Evolutionary conservation across 1,140 invertebrate species (phyloP).

Genomic region (Gyrodactylus bullatarudis): DNA sequence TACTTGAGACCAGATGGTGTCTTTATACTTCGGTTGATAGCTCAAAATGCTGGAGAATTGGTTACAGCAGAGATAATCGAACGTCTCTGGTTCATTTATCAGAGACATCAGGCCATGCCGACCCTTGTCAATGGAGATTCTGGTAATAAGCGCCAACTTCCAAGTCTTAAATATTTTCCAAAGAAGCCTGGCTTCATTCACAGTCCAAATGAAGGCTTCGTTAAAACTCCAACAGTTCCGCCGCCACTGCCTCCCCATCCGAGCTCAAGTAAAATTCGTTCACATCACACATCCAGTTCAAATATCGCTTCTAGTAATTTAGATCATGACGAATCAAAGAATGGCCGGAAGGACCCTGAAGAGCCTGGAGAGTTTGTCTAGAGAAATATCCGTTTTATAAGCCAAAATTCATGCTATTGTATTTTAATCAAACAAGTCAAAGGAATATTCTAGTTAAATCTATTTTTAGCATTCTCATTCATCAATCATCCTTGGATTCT

Average conservation of each 20-base stretch:
- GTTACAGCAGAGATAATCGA: conserved; percentile 8
- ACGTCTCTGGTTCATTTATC: not conserved
- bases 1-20: conserved; percentile 10
- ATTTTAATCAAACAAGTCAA: too few relatives aligned
- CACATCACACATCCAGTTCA: not conserved
- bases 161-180: not conserved
- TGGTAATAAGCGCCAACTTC: not conserved
- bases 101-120: not conserved
- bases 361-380: not conserved
- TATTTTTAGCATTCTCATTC: too few relatives aligned
- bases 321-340: not conserved
- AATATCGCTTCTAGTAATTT: not conserved
- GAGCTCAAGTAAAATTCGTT: not conserved
- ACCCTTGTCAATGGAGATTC: not conserved
- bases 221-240: not conserved
- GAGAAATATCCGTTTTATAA: not conserved
- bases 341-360: not conserved
- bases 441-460: too few relatives aligned
- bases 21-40: conserved; percentile 9
- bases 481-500: too few relatives aligned
- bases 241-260: not conserved
- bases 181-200: not conserved
- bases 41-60: conserved; percentile 9
- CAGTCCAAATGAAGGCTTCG: too few relatives aligned
- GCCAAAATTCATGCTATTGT: too few relatives aligned